Evolutionary conservation across 2,888 invertebrate genomes (phyloP).

Genomic region (Esperia sulphurella): DNA sequence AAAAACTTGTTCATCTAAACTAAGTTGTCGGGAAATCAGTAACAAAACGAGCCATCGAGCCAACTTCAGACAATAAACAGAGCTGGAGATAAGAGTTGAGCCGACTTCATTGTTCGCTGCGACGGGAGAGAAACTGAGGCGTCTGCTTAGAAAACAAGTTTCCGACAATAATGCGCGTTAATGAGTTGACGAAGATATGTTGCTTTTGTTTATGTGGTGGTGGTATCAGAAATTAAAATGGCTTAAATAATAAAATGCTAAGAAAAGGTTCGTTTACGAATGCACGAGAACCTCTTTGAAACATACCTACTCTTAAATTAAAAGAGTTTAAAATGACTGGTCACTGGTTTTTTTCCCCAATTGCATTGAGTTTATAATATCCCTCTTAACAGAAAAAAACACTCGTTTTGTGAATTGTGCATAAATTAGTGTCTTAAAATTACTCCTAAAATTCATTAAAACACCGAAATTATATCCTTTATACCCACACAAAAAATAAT

Average conservation of each 20-base stretch:
- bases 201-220: not conserved
- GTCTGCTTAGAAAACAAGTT: slow-evolving; percentile 45
- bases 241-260: not conserved
- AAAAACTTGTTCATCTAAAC: slow-evolving; percentile 64
- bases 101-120: slow-evolving; percentile 42
- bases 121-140: slow-evolving; percentile 9
- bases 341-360: no score
- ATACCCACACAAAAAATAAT: no score
- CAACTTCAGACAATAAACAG: slow-evolving; percentile 74
- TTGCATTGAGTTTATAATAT: no score
- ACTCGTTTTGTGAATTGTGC: no score
- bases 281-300: no score
- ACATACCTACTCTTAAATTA: no score
- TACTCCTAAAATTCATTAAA: no score
- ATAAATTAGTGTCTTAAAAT: no score
- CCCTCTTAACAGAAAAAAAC: no score
- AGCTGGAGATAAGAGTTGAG: slow-evolving; percentile 58
- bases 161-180: slow-evolving; percentile 23
- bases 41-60: slow-evolving; percentile 63
- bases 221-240: not conserved
- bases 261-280: no score
- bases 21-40: slow-evolving; percentile 57
- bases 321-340: no score
- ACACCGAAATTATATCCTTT: no score
- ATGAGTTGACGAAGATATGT: slow-evolving; percentile 13